Percentiles rank a stretch among this genome's conserved stretches.
phyloP scores from a whole-genome alignment of 2,113 vertebrate genomes.

The Axis porcinus region DNA sequence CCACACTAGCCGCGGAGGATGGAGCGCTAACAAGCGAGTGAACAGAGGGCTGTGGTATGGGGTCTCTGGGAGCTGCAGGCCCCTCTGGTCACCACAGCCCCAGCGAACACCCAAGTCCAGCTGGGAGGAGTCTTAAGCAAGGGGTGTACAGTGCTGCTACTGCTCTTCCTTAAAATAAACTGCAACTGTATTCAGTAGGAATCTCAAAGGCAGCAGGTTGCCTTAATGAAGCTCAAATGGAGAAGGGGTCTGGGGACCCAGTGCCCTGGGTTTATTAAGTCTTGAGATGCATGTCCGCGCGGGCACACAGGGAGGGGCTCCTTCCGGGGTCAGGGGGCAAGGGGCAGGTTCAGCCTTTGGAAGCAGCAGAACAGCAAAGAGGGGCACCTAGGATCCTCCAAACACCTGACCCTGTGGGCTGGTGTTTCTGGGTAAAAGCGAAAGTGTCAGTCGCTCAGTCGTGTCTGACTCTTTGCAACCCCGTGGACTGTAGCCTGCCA shows the following conservation, averaged over 20 bases:
- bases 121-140: background rate
- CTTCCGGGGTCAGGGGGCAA: rapidly evolving
- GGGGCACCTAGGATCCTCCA: background rate
- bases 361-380: background rate
- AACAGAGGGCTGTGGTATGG: background rate
- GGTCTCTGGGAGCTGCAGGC: background rate
- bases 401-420: too few relatives aligned
- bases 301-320: background rate
- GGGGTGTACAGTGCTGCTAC: background rate
- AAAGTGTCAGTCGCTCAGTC: background rate
- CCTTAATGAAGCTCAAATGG: background rate
- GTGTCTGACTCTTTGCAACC: background rate
- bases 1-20: rapidly evolving
- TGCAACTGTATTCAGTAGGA: background rate
- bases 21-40: rapidly evolving
- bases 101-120: background rate
- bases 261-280: background rate
- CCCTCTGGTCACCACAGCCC: too few relatives aligned
- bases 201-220: background rate
- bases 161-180: background rate
- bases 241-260: background rate
- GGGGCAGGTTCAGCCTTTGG: background rate
- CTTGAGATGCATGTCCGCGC: rapidly evolving
- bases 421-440: background rate
- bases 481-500: background rate